Percentiles rank a stretch among this genome's conserved stretches.
phyloP scores from a whole-genome alignment of 2,888 invertebrate genomes.

The Papilio gigon region DNA sequence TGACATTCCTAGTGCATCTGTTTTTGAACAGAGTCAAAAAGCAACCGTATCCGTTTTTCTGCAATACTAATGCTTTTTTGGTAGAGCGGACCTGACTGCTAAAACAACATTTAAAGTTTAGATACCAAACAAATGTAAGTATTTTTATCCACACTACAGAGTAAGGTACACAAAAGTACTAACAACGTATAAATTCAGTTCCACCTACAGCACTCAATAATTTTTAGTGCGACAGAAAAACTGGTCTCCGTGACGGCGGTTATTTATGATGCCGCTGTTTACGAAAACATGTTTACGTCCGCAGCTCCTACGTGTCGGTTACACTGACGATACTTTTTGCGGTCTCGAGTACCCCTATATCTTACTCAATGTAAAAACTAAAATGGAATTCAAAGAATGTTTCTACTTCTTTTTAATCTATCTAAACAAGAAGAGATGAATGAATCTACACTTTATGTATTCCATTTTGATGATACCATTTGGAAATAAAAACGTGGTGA shows the following conservation, averaged over 20 bases:
- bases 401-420: background rate
- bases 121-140: too few species aligned
- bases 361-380: conserved; percentile 5
- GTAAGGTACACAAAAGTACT: background rate
- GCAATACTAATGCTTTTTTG: too few species aligned
- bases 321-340: conserved; percentile 13
- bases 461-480: too few species aligned
- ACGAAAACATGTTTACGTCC: conserved; percentile 40
- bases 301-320: conserved; percentile 17
- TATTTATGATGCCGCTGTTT: conserved; percentile 36
- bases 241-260: conserved; percentile 25
- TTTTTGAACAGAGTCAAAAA: too few species aligned
- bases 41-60: too few species aligned
- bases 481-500: too few species aligned
- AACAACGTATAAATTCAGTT: conserved; percentile 1
- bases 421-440: background rate
- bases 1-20: too few species aligned
- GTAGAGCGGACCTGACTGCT: too few species aligned
- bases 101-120: too few species aligned
- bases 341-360: conserved; percentile 9
- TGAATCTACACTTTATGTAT: too few species aligned
- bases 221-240: conserved; percentile 30
- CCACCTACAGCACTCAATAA: conserved; percentile 26
- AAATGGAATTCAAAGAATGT: conserved; percentile 4
- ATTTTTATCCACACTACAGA: background rate